These are phyloP conservation scores for Amitus sp. DNA, from an alignment of 2,888 invertebrate species.

Conservation along the genomic window DNA sequence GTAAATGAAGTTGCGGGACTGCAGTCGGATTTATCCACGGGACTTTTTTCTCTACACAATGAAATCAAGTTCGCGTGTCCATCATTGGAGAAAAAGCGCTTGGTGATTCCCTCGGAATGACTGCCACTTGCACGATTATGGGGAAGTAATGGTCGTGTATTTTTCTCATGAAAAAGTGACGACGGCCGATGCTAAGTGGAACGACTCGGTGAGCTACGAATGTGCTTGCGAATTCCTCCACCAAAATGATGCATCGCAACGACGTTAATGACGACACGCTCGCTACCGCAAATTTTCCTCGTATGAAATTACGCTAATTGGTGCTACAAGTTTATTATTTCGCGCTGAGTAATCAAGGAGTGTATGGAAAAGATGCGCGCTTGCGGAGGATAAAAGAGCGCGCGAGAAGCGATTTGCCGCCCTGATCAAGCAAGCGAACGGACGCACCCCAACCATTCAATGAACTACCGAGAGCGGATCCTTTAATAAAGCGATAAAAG, in stretches of 20 bases:
- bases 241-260: conserved; percentile 44
- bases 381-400: conserved; percentile 53
- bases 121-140: too few relatives aligned
- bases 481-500: conserved; percentile 60
- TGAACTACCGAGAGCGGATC: conserved; percentile 50
- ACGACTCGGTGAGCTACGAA: neutral
- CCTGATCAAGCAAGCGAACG: conserved; percentile 48
- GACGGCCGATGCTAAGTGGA: conserved; percentile 6
- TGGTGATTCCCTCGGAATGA: too few relatives aligned
- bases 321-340: conserved; percentile 54
- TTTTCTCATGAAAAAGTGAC: neutral
- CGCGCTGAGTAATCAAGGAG: conserved; percentile 60
- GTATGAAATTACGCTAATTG: conserved; percentile 39
- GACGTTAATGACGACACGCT: conserved; percentile 46
- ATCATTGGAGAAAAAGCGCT: neutral
- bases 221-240: neutral
- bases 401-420: conserved; percentile 47
- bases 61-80: neutral
- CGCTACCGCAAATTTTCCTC: conserved; percentile 29
- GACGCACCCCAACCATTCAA: conserved; percentile 47
- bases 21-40: conserved; percentile 21
- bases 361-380: conserved; percentile 39
- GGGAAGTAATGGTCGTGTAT: neutral
- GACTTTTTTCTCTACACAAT: neutral
- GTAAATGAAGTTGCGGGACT: conserved; percentile 20